Evolutionary conservation across 2,888 invertebrate genomes (phyloP).

Genomic region (Chymomyza fuscimana): DNA sequence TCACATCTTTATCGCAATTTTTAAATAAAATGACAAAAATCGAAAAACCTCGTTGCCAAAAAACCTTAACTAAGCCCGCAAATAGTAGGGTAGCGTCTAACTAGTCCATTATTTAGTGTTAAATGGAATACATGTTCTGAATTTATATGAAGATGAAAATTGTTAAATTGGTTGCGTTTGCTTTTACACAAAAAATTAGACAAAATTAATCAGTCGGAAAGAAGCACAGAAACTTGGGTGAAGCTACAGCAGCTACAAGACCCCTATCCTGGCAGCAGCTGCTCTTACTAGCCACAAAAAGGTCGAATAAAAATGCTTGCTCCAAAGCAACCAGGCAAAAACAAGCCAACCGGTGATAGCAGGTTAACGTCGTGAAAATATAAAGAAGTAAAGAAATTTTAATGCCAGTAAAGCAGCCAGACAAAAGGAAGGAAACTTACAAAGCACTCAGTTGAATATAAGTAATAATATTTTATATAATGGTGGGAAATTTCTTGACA

Average conservation of each 20-base stretch:
- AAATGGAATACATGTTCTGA: no score
- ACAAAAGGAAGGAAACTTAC: background rate
- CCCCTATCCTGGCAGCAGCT: background rate
- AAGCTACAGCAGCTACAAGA: background rate
- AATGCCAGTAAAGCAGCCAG: background rate
- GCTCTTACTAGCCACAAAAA: background rate
- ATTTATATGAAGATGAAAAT: no score
- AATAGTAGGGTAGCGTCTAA: no score
- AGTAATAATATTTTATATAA: background rate
- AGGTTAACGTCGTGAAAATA: background rate
- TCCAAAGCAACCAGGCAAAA: background rate
- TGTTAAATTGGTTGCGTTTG: no score
- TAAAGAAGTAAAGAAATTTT: background rate
- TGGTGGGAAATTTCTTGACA: background rate
- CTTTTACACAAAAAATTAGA: no score
- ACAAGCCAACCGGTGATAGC: background rate
- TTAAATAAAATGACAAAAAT: no score
- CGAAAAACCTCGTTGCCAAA: no score
- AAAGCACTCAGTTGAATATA: background rate
- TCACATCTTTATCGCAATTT: no score
- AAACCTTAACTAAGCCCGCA: no score
- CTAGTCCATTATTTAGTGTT: no score
- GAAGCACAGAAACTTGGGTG: no score
- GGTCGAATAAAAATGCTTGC: background rate
- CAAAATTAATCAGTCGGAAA: no score